These are phyloP conservation scores for Zaprionus obscuricornis DNA, from an alignment of 2,888 invertebrate genomes.

Conservation along the genomic window DNA sequence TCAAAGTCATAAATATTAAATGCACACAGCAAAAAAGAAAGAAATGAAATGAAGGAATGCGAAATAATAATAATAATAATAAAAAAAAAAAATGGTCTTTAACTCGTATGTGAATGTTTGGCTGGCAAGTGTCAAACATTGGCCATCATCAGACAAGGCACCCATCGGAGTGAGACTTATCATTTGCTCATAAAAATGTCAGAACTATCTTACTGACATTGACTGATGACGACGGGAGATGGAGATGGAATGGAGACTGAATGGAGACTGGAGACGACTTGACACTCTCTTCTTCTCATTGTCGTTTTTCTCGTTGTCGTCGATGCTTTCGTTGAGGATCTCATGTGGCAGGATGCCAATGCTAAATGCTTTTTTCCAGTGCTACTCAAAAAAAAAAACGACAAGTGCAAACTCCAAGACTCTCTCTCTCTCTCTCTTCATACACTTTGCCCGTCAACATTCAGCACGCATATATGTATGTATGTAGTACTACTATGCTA, in stretches of 20 bases:
- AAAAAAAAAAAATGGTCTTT: constrained; percentile 26
- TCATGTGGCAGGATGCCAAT: constrained; percentile 59
- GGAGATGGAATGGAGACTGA: neutral
- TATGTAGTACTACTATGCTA: too few relatives aligned
- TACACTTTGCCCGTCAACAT: constrained; percentile 13
- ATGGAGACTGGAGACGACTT: constrained; percentile 28
- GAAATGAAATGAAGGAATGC: too few relatives aligned
- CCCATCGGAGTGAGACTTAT: constrained; percentile 67
- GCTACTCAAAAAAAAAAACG: constrained; percentile 23
- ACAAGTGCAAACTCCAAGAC: constrained; percentile 32
- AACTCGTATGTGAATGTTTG: constrained; percentile 18
- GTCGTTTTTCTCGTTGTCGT: too few relatives aligned
- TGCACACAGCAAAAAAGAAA: constrained; percentile 29
- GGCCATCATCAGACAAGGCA: constrained; percentile 63
- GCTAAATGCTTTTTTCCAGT: constrained; percentile 64
- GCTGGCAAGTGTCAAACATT: constrained; percentile 75
- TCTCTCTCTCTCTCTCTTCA: neutral
- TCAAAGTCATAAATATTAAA: constrained; percentile 56
- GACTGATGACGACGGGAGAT: constrained; percentile 68
- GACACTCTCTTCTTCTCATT: too few relatives aligned
- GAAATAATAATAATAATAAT: constrained; percentile 17
- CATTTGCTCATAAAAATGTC: constrained; percentile 79
- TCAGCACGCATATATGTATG: constrained; percentile 53
- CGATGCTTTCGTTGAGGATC: constrained; percentile 20
- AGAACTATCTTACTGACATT: constrained; percentile 76